Evolutionary conservation across 2,888 invertebrate genomes (phyloP), one percentile per base, ranked within the genome.

Genomic region (Heliconius hortense): DNA sequence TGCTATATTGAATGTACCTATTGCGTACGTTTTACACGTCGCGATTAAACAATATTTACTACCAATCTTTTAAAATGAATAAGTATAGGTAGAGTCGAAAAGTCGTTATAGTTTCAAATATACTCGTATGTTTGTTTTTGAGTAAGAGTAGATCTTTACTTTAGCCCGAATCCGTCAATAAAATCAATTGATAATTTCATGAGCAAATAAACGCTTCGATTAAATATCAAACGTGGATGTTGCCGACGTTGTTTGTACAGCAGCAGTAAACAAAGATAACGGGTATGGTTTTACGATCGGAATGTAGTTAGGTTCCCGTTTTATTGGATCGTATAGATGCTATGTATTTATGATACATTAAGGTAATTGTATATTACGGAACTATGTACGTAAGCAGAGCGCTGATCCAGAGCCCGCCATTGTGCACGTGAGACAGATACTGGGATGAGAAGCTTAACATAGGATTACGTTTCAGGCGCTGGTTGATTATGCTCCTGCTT

Each of bases 401-500:
- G 82, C 82, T 82, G 86, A 85, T 86, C 85, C 84, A 84, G 88
- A 87, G 86, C 87, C 84, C 82, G 83, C 85, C 87, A 90, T 89
- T 91, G 89, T 91, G 86, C 89, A 87, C 87, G 86, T 86, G 87
- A 88, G 89, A 87, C 88, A 89, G 88, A 89, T 89, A 90, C 87
- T 89, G 87, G 87, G 87, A 89, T 87, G 89, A 89, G 88, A 84
- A 84, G 90, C 90, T 92, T 90, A 92, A 87, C 87, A 56, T 69
- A 82, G 90, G 91, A 92, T 93, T 91, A 92, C 82, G 87, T 88
- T 85, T 81, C 84, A 85, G 88, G 89, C 89, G 86, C 83, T 84
- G 87, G 85, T 90, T 92, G 91, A 92, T 94, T 92, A 93, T 92
- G 87, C 90, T 85, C 81, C 87, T 87, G 86, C 88, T 89, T 93